These are phyloP conservation scores for Drosophila arizonae DNA, from an alignment of 1,140 invertebrate species.

Conservation along the genomic window DNA sequence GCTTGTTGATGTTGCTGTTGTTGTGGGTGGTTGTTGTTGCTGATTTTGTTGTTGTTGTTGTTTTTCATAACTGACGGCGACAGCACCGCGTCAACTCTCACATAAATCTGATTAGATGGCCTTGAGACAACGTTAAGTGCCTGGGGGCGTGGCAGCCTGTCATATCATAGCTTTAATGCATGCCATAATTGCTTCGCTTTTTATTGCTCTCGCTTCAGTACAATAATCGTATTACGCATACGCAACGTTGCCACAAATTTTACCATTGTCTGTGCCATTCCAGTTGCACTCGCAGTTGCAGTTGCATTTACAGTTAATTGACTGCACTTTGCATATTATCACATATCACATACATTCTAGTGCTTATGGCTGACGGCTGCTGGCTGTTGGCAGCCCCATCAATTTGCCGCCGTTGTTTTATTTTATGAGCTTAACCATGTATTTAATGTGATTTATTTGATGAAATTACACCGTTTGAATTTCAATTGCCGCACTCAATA, in stretches of 20 bases:
- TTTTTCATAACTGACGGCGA: conserved; percentile 31
- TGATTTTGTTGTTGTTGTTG: conserved; percentile 14
- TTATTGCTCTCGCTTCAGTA: conserved; percentile 60
- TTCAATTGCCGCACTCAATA: conserved; percentile 5
- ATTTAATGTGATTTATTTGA: conserved; percentile 38
- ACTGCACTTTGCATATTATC: conserved; percentile 32
- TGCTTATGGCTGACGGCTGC: neutral
- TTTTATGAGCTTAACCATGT: conserved; percentile 8
- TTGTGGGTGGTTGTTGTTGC: conserved; percentile 34
- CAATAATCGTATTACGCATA: conserved; percentile 70
- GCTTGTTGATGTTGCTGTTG: neutral
- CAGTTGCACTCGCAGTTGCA: neutral
- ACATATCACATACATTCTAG: conserved; percentile 2
- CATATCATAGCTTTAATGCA: conserved; percentile 48
- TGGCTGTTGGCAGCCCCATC: conserved; percentile 1
- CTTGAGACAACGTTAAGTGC: conserved; percentile 43
- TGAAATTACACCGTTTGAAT: conserved; percentile 3
- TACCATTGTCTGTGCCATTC: conserved; percentile 12
- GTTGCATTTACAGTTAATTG: conserved; percentile 20
- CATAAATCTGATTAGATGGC: conserved; percentile 71
- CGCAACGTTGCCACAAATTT: conserved; percentile 47
- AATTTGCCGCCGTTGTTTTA: neutral
- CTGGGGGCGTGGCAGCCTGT: neutral
- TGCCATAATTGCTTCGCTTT: conserved; percentile 64
- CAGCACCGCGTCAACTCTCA: conserved; percentile 26